These are phyloP conservation scores for Pandion haliaetus DNA, from an alignment of 2,113 vertebrate species.

Conservation along the genomic window DNA sequence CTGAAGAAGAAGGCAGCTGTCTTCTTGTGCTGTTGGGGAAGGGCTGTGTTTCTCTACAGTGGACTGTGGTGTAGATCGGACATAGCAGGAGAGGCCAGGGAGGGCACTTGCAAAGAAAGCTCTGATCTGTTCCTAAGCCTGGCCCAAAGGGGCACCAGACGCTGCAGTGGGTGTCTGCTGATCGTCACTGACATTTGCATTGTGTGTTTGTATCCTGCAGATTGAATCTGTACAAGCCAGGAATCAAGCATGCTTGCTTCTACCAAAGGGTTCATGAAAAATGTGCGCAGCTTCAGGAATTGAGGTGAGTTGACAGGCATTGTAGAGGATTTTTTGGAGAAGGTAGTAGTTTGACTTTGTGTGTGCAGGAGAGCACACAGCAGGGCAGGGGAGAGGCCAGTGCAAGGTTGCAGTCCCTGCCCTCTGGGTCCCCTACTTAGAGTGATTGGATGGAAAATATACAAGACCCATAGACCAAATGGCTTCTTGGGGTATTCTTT, in stretches of 20 bases:
- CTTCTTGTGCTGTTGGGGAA: neutral
- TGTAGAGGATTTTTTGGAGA: neutral
- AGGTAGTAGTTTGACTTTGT: neutral
- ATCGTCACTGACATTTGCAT: neutral
- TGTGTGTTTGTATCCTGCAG: constrained; percentile 57
- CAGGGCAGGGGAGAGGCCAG: neutral
- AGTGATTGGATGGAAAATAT: neutral
- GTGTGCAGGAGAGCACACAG: neutral
- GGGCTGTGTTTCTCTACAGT: neutral
- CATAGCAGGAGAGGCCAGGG: neutral
- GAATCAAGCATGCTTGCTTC: constrained; percentile 2
- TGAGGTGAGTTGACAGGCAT: constrained; percentile 74
- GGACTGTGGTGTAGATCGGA: neutral
- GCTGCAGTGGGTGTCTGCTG: neutral
- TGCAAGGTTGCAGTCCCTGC: neutral
- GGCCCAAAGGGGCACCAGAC: neutral
- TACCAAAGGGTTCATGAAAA: constrained; percentile 33
- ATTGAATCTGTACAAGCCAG: constrained; percentile 57
- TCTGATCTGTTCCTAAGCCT: neutral
- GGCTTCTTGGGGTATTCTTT: neutral
- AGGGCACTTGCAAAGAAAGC: neutral
- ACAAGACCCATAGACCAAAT: neutral
- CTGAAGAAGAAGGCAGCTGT: neutral
- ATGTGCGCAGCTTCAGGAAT: constrained; percentile 68
- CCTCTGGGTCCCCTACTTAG: neutral